Evolutionary conservation across 2,797 vertebrate species (phyloP), one percentile per base, ranked within the genome.

Genomic region (Galago senegalensis): DNA sequence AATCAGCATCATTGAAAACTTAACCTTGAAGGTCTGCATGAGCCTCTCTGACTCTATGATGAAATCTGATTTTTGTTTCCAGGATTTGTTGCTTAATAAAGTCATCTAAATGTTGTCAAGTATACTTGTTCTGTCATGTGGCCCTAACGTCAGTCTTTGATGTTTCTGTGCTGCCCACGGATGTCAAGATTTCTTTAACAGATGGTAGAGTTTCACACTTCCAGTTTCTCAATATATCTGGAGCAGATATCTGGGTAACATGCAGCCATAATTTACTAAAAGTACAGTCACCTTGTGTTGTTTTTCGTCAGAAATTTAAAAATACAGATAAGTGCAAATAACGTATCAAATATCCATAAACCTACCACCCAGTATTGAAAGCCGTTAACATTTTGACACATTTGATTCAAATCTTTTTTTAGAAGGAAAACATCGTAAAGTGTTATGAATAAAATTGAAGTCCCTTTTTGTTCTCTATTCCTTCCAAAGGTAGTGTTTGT

Each of bases 201-300:
- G 92, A 95, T 88, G 79, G 93, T 46, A 58, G 96, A 93, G 56
- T 91, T 97, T 98, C 79, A 67, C 94, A 96, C 94, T 96, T 96
- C 56, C 87, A 61, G 0, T 72, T 85, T 94, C 60, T 92, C 75
- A 65, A 75, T 95, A 92, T 96, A 97, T 96, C 77, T 97, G 86
- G 65, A 97, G 56, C 58, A 93, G 90, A 94, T 87, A 96, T 76
- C 80, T 91, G 83, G 91, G n/a, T 92, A 93, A 61, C 56, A 29
- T n/a, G 63, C 27, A 81, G 27, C 31, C 69, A 49, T 12, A 82
- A 80, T 72, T 95, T 89, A 89, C 81, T 93, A 43, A 93, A 97
- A 89, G 17, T 72, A 86, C 29, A 87, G 60, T 40, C 46, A 84
- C 90, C 72, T 29, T 88, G 83, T 58, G 70, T 21, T 93, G 70